Evolutionary conservation across 2,797 vertebrate genomes (phyloP).

Genomic region (Tinamus major): DNA sequence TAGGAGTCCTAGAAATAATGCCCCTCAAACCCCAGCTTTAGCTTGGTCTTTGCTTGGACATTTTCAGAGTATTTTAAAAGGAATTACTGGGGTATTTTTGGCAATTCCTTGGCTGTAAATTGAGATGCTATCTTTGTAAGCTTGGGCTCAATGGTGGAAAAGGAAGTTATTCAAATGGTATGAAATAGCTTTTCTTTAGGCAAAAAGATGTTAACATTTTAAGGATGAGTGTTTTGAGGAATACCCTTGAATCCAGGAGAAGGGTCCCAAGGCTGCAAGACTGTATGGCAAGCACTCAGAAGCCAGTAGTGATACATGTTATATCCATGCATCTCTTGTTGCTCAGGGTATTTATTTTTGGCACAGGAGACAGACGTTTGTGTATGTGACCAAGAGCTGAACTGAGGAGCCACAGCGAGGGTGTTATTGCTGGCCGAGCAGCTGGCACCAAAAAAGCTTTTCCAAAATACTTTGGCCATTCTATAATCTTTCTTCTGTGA

Average conservation of each 20-base stretch:
- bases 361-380: neutral
- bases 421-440: neutral
- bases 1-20: neutral
- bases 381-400: neutral
- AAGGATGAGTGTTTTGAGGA: neutral
- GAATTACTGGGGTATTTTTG: neutral
- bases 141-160: neutral
- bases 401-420: neutral
- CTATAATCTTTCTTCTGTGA: neutral
- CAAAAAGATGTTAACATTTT: neutral
- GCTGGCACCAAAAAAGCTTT: neutral
- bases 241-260: neutral
- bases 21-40: neutral
- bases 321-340: neutral
- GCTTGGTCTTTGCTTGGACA: neutral
- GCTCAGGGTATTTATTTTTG: neutral
- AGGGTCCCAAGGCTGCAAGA: neutral
- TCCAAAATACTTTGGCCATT: neutral
- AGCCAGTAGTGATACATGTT: fast-evolving
- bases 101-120: neutral
- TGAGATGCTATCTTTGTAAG: neutral
- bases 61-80: neutral
- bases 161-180: neutral
- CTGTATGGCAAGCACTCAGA: neutral
- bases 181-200: neutral